These are phyloP conservation scores for Platycnemis pennipes DNA, from an alignment of 2,888 invertebrate genomes.

Conservation along the genomic window DNA sequence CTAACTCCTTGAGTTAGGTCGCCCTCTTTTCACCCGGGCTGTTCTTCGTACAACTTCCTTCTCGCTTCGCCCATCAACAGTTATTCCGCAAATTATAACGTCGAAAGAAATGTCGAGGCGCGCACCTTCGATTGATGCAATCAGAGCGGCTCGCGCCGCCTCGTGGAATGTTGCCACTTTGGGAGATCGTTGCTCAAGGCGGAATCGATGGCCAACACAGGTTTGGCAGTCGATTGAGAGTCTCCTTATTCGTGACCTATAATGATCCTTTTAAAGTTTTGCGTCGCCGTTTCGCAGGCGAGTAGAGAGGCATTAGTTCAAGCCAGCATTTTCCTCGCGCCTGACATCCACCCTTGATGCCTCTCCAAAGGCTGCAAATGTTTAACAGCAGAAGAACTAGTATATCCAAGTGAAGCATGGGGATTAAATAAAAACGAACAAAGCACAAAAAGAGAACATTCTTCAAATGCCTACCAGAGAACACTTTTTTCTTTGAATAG, in stretches of 20 bases:
- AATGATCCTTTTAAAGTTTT: background rate
- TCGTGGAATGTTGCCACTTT: background rate
- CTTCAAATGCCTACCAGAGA: too few species aligned
- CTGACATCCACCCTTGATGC: background rate
- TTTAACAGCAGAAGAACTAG: background rate
- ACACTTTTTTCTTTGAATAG: too few species aligned
- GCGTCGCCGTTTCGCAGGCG: conserved; percentile 7
- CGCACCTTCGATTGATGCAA: background rate
- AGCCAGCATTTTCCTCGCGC: background rate
- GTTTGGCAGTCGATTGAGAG: background rate
- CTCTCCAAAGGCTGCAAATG: background rate
- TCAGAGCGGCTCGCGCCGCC: background rate
- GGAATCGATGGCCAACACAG: background rate
- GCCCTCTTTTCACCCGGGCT: too few species aligned
- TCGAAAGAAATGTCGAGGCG: too few species aligned
- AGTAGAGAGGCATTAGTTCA: background rate
- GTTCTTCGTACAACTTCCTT: too few species aligned
- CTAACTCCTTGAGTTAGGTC: too few species aligned
- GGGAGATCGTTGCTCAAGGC: conserved; percentile 11
- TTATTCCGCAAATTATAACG: too few species aligned
- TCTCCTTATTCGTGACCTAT: background rate
- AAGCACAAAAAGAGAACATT: too few species aligned
- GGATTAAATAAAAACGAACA: too few species aligned
- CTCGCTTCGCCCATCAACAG: too few species aligned
- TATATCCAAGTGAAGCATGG: background rate